A percentile compares a stretch with the other conserved stretches of the same genome.
Conservation (phyloP, 2,888 invertebrate genomes). For the Xanthorhoe designata region DNA sequence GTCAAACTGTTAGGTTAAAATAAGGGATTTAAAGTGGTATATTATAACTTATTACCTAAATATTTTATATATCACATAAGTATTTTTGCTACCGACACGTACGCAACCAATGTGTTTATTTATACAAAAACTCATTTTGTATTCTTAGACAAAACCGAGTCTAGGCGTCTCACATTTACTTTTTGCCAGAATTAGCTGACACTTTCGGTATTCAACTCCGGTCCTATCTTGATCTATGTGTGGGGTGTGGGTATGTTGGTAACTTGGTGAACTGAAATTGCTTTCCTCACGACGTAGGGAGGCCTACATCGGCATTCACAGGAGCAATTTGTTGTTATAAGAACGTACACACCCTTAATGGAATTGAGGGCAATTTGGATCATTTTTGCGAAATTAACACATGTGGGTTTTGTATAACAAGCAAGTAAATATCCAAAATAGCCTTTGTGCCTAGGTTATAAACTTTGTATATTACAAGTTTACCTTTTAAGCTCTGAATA, state of each 20-base stretch:
- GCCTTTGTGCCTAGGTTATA: too few relatives aligned
- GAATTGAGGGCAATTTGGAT: conserved; percentile 40
- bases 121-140: conserved; percentile 7
- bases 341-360: conserved; percentile 39
- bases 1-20: too few relatives aligned
- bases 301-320: conserved; percentile 39
- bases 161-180: conserved; percentile 20
- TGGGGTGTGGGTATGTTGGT: conserved; percentile 27
- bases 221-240: conserved; percentile 36
- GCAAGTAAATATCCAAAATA: too few relatives aligned
- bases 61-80: not conserved
- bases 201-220: conserved; percentile 31
- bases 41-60: not conserved
- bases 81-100: not conserved
- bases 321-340: conserved; percentile 45
- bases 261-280: conserved; percentile 42
- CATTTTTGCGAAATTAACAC: conserved; percentile 36
- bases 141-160: conserved; percentile 10
- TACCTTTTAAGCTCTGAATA: too few relatives aligned
- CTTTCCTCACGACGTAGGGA: conserved; percentile 39
- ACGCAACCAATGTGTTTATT: not conserved
- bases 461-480: too few relatives aligned
- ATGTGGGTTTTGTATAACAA: conserved; percentile 15
- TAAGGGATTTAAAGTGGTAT: too few relatives aligned
- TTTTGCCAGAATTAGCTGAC: conserved; percentile 29